phyloP scores from a whole-genome alignment of 2,113 vertebrate species.

The Clarias batrachus region DNA sequence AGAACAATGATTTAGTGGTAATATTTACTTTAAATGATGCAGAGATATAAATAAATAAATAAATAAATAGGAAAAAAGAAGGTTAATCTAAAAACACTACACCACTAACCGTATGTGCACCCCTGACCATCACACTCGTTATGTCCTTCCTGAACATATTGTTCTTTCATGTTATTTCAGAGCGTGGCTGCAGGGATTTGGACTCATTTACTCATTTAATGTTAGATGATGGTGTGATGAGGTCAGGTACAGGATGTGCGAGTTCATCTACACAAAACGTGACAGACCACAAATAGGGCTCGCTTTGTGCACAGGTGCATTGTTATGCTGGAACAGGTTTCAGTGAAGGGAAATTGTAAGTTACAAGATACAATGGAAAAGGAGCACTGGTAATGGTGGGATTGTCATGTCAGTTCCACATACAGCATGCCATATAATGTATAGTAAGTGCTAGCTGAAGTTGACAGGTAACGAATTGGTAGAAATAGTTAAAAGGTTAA shows the following conservation, averaged over 20 bases:
- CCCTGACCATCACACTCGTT: not conserved
- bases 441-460: too few species aligned
- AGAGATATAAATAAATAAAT: not conserved
- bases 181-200: too few species aligned
- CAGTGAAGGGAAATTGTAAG: not conserved
- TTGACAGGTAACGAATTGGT: too few species aligned
- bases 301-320: not conserved
- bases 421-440: too few species aligned
- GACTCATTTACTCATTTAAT: not conserved
- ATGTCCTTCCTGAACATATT: not conserved
- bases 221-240: not conserved
- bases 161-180: not conserved
- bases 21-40: not conserved
- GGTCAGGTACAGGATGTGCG: not conserved
- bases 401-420: too few species aligned
- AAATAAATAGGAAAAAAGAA: not conserved
- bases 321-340: not conserved
- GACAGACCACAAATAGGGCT: too few species aligned
- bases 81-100: not conserved
- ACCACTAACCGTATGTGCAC: not conserved
- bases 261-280: not conserved
- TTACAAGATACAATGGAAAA: not conserved
- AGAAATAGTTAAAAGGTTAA: too few species aligned
- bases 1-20: not conserved
- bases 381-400: too few species aligned